These are phyloP conservation scores for Globodera rostochiensis DNA, from an alignment of 1,140 invertebrate genomes.

Conservation along the genomic window DNA sequence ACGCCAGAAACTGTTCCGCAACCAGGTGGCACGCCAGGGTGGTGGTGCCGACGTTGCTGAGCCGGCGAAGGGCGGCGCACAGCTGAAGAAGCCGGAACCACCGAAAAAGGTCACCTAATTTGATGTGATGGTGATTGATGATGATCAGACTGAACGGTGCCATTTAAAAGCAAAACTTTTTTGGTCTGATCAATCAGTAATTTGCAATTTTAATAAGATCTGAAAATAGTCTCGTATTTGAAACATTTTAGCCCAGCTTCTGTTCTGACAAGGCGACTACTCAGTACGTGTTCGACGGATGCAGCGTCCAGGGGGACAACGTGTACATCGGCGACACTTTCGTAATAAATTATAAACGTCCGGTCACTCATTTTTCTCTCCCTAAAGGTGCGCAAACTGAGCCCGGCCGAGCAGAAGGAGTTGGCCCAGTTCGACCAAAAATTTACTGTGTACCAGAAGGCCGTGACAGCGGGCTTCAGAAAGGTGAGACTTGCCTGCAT, in stretches of 20 bases:
- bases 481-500: constrained; percentile 10
- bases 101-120: constrained; percentile 28
- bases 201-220: too few relatives aligned
- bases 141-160: too few relatives aligned
- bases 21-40: constrained; percentile 13
- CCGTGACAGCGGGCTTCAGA: constrained; percentile 35
- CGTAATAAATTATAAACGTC: neutral
- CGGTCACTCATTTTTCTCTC: neutral
- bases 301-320: constrained; percentile 58
- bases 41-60: neutral
- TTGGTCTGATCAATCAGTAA: too few relatives aligned
- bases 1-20: constrained; percentile 32
- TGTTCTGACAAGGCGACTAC: constrained; percentile 60
- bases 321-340: constrained; percentile 57
- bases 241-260: constrained; percentile 31
- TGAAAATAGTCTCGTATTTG: too few relatives aligned
- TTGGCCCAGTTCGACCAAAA: constrained; percentile 51
- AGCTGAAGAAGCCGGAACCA: constrained; percentile 37
- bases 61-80: neutral
- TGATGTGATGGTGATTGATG: too few relatives aligned
- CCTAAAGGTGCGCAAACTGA: constrained; percentile 53
- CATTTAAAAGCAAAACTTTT: too few relatives aligned
- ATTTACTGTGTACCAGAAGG: constrained; percentile 52
- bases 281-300: constrained; percentile 60
- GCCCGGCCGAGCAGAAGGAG: constrained; percentile 50